phyloP scores from a whole-genome alignment of 2,797 vertebrate species.

The Hypotaenidia philippensis region DNA sequence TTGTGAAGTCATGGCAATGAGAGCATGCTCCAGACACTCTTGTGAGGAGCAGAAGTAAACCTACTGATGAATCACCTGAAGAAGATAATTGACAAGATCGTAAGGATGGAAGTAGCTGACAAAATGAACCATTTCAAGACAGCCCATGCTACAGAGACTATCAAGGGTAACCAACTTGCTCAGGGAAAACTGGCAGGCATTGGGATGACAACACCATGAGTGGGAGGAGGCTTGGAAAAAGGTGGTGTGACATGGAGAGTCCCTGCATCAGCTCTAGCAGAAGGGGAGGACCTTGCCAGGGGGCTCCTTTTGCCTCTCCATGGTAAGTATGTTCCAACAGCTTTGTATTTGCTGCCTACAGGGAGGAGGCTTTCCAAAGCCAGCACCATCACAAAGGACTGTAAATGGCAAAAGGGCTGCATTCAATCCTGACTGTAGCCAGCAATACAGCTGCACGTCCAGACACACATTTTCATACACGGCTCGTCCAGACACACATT shows the following conservation, averaged over 20 bases:
- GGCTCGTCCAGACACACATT: not conserved
- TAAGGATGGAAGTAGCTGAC: not conserved
- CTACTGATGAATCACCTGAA: not conserved
- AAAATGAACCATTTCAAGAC: not conserved
- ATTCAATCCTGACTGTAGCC: not conserved
- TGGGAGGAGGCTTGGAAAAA: not conserved
- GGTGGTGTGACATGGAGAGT: not conserved
- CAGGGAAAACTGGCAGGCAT: not conserved
- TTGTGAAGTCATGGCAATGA: not conserved
- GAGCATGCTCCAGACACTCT: not conserved
- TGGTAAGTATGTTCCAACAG: not conserved
- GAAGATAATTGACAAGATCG: not conserved
- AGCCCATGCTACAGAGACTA: not conserved
- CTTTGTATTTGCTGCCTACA: not conserved
- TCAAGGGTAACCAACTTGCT: not conserved
- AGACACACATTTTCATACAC: not conserved
- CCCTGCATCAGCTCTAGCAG: not conserved
- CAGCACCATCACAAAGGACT: not conserved
- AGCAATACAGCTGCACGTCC: not conserved
- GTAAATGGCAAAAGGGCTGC: not conserved
- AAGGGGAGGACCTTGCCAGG: not conserved
- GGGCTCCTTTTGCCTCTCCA: not conserved
- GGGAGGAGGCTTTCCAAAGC: not conserved
- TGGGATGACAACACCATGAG: rapidly evolving
- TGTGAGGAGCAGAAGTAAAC: not conserved